phyloP scores from a whole-genome alignment of 2,888 invertebrate species.

The Choristoneura rosaceana region DNA sequence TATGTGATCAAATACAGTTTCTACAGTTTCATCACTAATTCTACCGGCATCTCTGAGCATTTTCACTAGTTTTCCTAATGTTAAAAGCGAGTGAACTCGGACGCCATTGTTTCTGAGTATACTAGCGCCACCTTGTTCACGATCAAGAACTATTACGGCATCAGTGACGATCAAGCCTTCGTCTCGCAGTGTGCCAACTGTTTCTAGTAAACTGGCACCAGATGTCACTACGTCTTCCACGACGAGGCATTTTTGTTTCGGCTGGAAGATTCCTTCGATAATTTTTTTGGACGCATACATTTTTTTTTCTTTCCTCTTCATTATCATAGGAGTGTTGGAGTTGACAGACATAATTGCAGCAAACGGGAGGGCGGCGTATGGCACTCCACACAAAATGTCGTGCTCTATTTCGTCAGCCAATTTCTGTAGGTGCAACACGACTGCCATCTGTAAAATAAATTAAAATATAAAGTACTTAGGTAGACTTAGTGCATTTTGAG shows the following conservation, averaged over 20 bases:
- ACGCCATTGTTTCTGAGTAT: conserved; percentile 90
- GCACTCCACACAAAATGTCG: conserved; percentile 96
- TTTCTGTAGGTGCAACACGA: conserved; percentile 65
- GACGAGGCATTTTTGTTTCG: conserved; percentile 91
- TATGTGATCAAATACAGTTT: conserved; percentile 72
- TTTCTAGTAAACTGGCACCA: conserved; percentile 97
- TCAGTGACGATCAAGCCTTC: conserved; percentile 89
- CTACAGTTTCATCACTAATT: conserved; percentile 81
- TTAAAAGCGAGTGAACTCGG: conserved; percentile 88
- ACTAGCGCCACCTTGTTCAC: conserved; percentile 95
- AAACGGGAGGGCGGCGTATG: conserved; percentile 98
- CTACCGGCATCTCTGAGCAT: conserved; percentile 87
- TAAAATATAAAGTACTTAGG: neutral
- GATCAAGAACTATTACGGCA: conserved; percentile 95
- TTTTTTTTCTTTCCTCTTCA: conserved; percentile 97
- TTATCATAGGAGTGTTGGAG: conserved; percentile 92
- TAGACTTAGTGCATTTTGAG: neutral
- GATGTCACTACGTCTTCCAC: conserved; percentile 98
- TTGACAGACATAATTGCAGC: conserved; percentile 93
- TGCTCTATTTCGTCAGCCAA: conserved; percentile 69
- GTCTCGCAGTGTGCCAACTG: conserved; percentile 88
- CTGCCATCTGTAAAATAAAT: conserved; percentile 64
- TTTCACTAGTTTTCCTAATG: conserved; percentile 87
- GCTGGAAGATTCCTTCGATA: conserved; percentile 92
- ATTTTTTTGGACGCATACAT: conserved; percentile 97